Conservation (phyloP, 1,140 invertebrate species). For the Contarinia nasturtii region DNA sequence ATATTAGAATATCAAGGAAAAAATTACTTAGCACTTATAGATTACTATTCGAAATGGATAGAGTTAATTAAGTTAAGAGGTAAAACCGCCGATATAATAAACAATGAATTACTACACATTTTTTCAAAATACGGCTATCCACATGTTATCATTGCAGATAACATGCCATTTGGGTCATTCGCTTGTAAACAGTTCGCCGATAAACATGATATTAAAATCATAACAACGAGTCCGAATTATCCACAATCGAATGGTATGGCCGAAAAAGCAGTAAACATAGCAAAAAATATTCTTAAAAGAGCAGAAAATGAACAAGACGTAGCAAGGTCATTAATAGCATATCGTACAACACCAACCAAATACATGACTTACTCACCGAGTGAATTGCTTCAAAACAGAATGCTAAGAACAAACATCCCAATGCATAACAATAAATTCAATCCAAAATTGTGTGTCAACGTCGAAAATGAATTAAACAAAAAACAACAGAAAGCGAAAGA, state of each 20-base stretch:
- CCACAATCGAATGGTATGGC: constrained; percentile 14
- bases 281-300: constrained; percentile 14
- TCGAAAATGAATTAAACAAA: not conserved
- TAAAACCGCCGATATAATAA: constrained; percentile 9
- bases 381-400: constrained; percentile 7
- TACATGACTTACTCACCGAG: constrained; percentile 4
- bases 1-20: constrained; percentile 8
- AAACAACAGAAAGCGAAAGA: not conserved
- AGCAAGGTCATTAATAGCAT: constrained; percentile 3
- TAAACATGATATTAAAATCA: constrained; percentile 10
- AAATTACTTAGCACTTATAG: constrained; percentile 11
- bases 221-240: constrained; percentile 12
- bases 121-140: constrained; percentile 16
- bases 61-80: constrained; percentile 11
- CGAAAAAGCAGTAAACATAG: constrained; percentile 11
- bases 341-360: constrained; percentile 6
- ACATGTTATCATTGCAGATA: constrained; percentile 11
- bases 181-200: constrained; percentile 12
- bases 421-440: not conserved
- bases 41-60: constrained; percentile 17
- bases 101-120: constrained; percentile 7
- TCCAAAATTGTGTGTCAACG: not conserved
- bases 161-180: constrained; percentile 10
- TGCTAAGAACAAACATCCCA: constrained; percentile 6
- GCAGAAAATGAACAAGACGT: constrained; percentile 6